These are phyloP conservation scores for Drosophila nigrodunni DNA, from an alignment of 1,140 invertebrate genomes.

Conservation along the genomic window DNA sequence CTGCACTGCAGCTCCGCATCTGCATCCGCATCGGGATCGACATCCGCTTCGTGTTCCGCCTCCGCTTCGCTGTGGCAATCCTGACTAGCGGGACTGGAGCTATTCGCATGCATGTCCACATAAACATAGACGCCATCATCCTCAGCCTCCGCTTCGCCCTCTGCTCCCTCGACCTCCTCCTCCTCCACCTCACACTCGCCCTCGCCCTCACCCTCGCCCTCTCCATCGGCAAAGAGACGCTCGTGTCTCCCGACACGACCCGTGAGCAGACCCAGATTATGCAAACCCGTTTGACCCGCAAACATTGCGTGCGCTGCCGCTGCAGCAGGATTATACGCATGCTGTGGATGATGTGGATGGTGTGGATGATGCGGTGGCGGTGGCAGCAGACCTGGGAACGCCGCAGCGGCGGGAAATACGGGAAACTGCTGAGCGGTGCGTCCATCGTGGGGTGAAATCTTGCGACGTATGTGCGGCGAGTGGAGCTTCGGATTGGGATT, in stretches of 20 bases:
- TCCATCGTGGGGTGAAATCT: conserved; percentile 96
- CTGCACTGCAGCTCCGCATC: conserved; percentile 66
- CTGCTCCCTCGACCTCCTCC: conserved; percentile 48
- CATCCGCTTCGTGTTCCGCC: conserved; percentile 47
- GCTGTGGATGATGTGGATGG: conserved; percentile 41
- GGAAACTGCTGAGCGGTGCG: conserved; percentile 94
- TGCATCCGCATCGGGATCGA: conserved; percentile 36
- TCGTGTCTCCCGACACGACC: conserved; percentile 45
- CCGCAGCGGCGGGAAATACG: conserved; percentile 84
- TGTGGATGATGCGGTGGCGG: conserved; percentile 66
- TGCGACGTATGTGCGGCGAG: conserved; percentile 95
- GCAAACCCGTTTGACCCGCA: conserved; percentile 41
- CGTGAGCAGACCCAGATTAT: conserved; percentile 54
- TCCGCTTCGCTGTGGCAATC: conserved; percentile 58
- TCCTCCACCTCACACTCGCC: neutral
- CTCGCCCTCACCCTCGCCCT: neutral
- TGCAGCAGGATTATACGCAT: conserved; percentile 43
- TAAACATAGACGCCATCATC: conserved; percentile 73
- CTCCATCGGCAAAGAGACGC: conserved; percentile 25
- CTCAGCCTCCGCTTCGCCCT: conserved; percentile 47
- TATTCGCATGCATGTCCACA: conserved; percentile 71
- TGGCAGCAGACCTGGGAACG: conserved; percentile 85
- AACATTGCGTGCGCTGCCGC: conserved; percentile 60
- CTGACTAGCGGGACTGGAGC: conserved; percentile 74
- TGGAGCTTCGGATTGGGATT: conserved; percentile 99